Percentiles rank a stretch among this genome's conserved stretches.
Evolutionary conservation across 2,797 vertebrate genomes (phyloP).

Genomic region (Sebastes steindachneri): DNA sequence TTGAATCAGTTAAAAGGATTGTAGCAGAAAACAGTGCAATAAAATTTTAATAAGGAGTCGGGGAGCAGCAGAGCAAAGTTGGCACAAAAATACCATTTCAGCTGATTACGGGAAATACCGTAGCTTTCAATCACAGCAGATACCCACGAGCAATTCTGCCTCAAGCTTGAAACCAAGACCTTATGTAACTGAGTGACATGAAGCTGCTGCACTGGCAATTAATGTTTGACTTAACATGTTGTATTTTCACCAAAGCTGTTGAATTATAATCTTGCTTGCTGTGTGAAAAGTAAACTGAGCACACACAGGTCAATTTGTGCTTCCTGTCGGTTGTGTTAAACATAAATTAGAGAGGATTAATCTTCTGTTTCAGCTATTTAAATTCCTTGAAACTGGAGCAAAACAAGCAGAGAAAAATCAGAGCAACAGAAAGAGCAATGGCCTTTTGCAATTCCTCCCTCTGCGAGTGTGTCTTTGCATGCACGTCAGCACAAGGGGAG

Average conservation of each 20-base stretch:
- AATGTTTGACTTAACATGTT: conserved; percentile 5
- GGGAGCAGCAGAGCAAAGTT: conserved; percentile 31
- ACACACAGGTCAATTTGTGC: background rate
- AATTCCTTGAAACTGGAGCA: conserved; percentile 15
- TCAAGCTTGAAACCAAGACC: background rate
- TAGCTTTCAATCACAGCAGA: conserved; percentile 2
- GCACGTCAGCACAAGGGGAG: conserved; percentile 25
- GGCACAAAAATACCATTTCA: conserved; percentile 49
- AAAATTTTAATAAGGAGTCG: conserved; percentile 59
- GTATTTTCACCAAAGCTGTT: background rate
- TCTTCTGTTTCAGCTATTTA: background rate
- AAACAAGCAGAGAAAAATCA: conserved; percentile 4
- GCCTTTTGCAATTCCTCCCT: conserved; percentile 23
- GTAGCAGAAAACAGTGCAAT: conserved; percentile 48
- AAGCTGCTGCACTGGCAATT: background rate
- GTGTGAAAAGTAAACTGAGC: background rate
- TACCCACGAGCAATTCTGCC: conserved; percentile 8
- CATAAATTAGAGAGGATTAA: background rate
- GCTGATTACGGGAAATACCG: conserved; percentile 43
- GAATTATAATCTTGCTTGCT: background rate
- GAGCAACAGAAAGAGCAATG: conserved; percentile 21
- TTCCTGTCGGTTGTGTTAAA: background rate
- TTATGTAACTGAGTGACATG: conserved; percentile 18
- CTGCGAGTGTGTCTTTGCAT: conserved; percentile 27
- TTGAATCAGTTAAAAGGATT: conserved; percentile 51